These are phyloP conservation scores for Bubalus kerabau DNA, from an alignment of 2,113 vertebrate species.

Conservation along the genomic window DNA sequence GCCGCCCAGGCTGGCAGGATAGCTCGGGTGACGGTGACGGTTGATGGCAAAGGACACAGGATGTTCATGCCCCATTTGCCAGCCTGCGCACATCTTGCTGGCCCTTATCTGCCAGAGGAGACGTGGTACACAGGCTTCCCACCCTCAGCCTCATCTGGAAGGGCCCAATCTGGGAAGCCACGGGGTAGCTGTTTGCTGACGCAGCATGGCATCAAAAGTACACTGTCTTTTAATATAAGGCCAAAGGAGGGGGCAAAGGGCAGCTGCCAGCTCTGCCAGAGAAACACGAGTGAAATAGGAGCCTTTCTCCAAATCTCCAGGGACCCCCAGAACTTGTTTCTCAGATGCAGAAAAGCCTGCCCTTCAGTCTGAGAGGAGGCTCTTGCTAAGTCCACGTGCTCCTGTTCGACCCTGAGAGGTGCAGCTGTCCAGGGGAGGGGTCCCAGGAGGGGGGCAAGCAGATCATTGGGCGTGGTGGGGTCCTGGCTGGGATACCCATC, in stretches of 20 bases:
- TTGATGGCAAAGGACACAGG: neutral
- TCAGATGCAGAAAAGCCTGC: neutral
- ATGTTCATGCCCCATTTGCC: neutral
- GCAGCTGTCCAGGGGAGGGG: neutral
- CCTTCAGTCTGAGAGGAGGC: accelerated
- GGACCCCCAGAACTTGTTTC: neutral
- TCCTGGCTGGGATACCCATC: neutral
- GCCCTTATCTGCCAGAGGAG: neutral
- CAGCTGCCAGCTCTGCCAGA: neutral
- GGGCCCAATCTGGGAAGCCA: neutral
- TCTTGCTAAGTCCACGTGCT: accelerated
- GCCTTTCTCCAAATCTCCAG: neutral
- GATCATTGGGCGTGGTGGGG: accelerated
- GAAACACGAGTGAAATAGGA: neutral
- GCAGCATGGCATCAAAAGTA: neutral
- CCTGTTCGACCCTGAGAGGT: accelerated
- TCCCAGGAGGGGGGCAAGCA: accelerated
- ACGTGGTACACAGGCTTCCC: neutral
- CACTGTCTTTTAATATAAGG: neutral
- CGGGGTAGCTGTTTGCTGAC: neutral
- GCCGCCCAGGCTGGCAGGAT: neutral
- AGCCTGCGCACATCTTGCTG: neutral
- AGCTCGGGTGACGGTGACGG: neutral
- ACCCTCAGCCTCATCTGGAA: neutral
- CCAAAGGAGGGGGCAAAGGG: neutral